phyloP scores from a whole-genome alignment of 2,888 invertebrate species.

The Vanessa cardui region DNA sequence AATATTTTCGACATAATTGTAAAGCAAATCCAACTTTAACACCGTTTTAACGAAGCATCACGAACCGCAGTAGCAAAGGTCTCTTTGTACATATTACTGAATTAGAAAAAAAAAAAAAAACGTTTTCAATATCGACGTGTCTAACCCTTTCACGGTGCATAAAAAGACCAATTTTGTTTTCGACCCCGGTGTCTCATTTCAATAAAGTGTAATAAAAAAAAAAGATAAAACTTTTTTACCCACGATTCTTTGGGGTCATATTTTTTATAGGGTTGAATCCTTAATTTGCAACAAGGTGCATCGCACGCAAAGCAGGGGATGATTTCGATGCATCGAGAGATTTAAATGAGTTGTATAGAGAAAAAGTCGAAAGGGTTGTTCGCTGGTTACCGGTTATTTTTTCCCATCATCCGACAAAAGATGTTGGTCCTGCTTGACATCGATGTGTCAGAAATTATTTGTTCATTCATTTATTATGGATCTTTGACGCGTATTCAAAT shows the following conservation, averaged over 20 bases:
- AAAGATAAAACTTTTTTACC: slow-evolving; percentile 79
- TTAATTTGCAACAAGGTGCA: slow-evolving; percentile 84
- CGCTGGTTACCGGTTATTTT: slow-evolving; percentile 54
- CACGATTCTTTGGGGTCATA: slow-evolving; percentile 79
- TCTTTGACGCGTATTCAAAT: slow-evolving; percentile 24
- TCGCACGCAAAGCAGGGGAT: slow-evolving; percentile 66
- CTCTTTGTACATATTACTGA: slow-evolving; percentile 51
- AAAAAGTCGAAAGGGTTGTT: slow-evolving; percentile 67
- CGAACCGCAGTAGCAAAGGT: slow-evolving; percentile 72
- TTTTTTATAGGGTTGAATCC: slow-evolving; percentile 76
- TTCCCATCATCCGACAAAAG: slow-evolving; percentile 71
- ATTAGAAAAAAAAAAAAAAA: slow-evolving; percentile 51
- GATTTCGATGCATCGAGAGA: slow-evolving; percentile 52
- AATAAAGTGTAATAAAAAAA: slow-evolving; percentile 73
- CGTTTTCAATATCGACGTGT: slow-evolving; percentile 57
- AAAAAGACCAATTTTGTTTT: slow-evolving; percentile 80
- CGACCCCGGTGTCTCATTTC: slow-evolving; percentile 82
- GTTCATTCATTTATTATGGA: slow-evolving; percentile 51
- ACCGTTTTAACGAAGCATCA: slow-evolving; percentile 73
- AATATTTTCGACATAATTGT: slow-evolving; percentile 39
- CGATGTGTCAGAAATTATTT: slow-evolving; percentile 63
- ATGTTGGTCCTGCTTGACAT: slow-evolving; percentile 67
- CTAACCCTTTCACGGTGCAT: slow-evolving; percentile 45
- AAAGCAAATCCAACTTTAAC: slow-evolving; percentile 73
- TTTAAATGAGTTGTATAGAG: slow-evolving; percentile 77